Conservation (phyloP, 2,113 vertebrate genomes). For the Corythoichthys intestinalis region DNA sequence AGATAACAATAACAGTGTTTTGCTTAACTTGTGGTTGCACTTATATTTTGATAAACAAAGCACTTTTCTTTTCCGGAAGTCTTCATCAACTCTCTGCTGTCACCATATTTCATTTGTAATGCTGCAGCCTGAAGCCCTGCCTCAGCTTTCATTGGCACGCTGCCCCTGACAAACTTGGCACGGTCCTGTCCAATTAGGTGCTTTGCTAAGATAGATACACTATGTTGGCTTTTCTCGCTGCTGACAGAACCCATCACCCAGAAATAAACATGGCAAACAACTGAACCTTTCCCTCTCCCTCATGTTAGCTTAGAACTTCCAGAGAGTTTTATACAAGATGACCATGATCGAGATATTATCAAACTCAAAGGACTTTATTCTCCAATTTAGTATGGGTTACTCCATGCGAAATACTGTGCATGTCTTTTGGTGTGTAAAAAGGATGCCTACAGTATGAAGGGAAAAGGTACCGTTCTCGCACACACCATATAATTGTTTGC, state of each 20-base stretch:
- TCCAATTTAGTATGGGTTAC: not conserved
- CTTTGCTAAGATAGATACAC: conserved; percentile 68
- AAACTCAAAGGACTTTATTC: not conserved
- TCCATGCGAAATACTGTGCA: too few relatives aligned
- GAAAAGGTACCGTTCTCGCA: too few relatives aligned
- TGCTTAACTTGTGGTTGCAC: not conserved
- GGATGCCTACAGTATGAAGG: too few relatives aligned
- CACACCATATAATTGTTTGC: too few relatives aligned
- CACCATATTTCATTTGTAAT: conserved; percentile 46
- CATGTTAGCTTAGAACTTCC: conserved; percentile 39
- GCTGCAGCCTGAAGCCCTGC: conserved; percentile 27
- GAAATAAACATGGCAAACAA: conserved; percentile 63
- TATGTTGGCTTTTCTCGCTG: conserved; percentile 63
- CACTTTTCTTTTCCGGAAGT: conserved; percentile 5
- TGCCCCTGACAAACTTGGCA: conserved; percentile 61
- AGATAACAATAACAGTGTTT: conserved; percentile 8
- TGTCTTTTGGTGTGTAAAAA: not conserved
- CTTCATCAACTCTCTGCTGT: conserved; percentile 12
- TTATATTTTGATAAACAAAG: not conserved
- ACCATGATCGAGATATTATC: conserved; percentile 1
- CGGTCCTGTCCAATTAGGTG: conserved; percentile 66
- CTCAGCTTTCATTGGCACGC: conserved; percentile 50
- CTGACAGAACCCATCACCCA: conserved; percentile 60
- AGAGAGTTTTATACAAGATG: conserved; percentile 7
- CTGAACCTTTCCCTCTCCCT: conserved; percentile 48